Conservation (phyloP, 2,113 vertebrate genomes). For the Prinia subflava region DNA sequence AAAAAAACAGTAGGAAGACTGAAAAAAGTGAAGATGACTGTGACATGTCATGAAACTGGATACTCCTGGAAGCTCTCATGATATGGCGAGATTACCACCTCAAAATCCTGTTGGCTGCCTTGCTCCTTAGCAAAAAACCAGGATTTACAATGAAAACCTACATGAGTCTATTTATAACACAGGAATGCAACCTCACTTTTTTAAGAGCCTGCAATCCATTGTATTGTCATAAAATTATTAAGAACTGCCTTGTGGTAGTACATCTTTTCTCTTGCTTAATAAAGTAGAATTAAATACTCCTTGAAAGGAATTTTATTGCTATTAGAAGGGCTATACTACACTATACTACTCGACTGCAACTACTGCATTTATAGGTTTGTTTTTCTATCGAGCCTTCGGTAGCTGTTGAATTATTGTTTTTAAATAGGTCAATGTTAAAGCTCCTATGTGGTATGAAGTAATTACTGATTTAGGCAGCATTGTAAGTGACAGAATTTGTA, state of each 20-base stretch:
- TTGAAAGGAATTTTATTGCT: background rate
- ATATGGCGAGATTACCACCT: background rate
- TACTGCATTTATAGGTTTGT: background rate
- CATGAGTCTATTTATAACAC: background rate
- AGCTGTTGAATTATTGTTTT: background rate
- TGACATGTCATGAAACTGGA: background rate
- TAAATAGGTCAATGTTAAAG: background rate
- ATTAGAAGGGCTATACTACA: background rate
- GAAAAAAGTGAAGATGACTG: background rate
- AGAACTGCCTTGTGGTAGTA: background rate
- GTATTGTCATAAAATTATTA: background rate
- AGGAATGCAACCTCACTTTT: background rate
- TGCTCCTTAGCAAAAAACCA: background rate
- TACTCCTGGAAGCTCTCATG: background rate
- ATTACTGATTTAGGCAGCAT: background rate
- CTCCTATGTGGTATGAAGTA: background rate
- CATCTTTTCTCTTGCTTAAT: background rate
- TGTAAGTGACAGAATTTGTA: background rate
- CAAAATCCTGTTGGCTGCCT: background rate
- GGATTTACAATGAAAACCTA: background rate
- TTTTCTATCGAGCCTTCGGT: background rate
- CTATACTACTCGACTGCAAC: background rate
- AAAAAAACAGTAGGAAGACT: background rate
- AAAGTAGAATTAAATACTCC: background rate
- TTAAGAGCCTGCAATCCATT: background rate